Percentiles rank a stretch among this genome's conserved stretches.
These are phyloP conservation scores for Pteria penguin DNA, from an alignment of 2,888 invertebrate species.

Conservation along the genomic window DNA sequence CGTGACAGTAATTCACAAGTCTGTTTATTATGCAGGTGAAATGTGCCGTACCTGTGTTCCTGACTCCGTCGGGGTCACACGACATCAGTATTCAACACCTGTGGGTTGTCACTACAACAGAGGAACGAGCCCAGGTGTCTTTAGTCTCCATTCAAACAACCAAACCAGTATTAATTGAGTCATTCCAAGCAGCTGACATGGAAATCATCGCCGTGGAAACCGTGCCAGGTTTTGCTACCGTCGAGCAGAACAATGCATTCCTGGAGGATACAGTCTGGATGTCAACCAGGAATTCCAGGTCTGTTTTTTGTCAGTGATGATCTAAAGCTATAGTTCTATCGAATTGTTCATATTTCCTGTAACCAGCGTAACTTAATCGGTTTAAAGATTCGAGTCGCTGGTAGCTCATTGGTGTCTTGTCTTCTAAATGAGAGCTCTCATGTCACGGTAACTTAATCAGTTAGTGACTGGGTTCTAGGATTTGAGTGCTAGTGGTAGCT, in stretches of 20 bases:
- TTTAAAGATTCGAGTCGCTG: too few relatives aligned
- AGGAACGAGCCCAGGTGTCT: conserved; percentile 83
- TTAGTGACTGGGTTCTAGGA: too few relatives aligned
- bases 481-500: too few relatives aligned
- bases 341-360: too few relatives aligned
- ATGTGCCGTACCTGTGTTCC: conserved; percentile 75
- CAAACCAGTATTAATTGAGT: conserved; percentile 73
- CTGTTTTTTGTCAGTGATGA: too few relatives aligned
- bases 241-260: conserved; percentile 56
- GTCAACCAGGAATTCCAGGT: conserved; percentile 90
- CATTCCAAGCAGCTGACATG: conserved; percentile 70
- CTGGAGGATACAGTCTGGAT: conserved; percentile 88
- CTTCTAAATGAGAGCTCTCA: too few relatives aligned
- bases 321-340: too few relatives aligned
- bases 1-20: too few relatives aligned
- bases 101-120: conserved; percentile 94
- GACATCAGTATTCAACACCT: conserved; percentile 87
- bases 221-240: conserved; percentile 68
- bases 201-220: conserved; percentile 70
- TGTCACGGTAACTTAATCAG: too few relatives aligned
- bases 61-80: conserved; percentile 81
- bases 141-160: conserved; percentile 84
- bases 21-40: conserved; percentile 63
- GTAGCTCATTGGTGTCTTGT: too few relatives aligned
- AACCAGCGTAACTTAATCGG: too few relatives aligned